A percentile compares a stretch with the other conserved stretches of the same genome.
phyloP scores from a whole-genome alignment of 2,888 invertebrate species.

The Acleris emargana region DNA sequence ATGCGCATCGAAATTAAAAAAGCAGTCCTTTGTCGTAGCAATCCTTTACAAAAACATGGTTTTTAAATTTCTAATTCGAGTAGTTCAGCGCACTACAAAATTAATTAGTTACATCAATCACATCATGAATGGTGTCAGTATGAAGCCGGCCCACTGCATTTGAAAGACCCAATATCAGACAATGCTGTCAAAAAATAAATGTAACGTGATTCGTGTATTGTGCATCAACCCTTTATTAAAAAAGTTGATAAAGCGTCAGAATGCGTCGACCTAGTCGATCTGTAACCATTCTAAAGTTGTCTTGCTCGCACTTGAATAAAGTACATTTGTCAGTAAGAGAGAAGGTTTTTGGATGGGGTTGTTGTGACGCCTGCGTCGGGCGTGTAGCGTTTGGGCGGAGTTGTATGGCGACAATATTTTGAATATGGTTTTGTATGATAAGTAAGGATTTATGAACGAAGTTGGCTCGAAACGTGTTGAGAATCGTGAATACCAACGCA shows the following conservation, averaged over 20 bases:
- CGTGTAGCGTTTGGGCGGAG: slow-evolving; percentile 64
- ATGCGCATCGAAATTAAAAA: slow-evolving; percentile 35
- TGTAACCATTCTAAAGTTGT: not conserved
- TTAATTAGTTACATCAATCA: slow-evolving; percentile 84
- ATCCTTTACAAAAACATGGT: slow-evolving; percentile 41
- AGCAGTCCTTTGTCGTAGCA: slow-evolving; percentile 27
- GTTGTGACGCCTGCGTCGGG: slow-evolving; percentile 61
- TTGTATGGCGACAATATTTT: slow-evolving; percentile 71
- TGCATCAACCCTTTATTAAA: slow-evolving; percentile 60
- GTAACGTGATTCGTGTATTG: slow-evolving; percentile 78
- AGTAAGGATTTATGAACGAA: slow-evolving; percentile 46
- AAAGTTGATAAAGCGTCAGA: slow-evolving; percentile 46
- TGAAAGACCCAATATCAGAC: slow-evolving; percentile 59
- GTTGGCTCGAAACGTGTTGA: not conserved
- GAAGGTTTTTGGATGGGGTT: slow-evolving; percentile 18
- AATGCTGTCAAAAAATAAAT: slow-evolving; percentile 63
- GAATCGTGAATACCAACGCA: slow-evolving; percentile 6
- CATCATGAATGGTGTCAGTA: slow-evolving; percentile 69
- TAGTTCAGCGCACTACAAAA: slow-evolving; percentile 68
- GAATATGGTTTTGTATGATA: slow-evolving; percentile 54
- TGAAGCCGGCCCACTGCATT: slow-evolving; percentile 68
- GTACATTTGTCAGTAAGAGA: slow-evolving; percentile 2
- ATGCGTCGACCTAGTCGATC: slow-evolving; percentile 35
- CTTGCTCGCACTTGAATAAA: slow-evolving; percentile 16
- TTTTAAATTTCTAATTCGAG: slow-evolving; percentile 71